A percentile compares a stretch with the other conserved stretches of the same genome.
Conservation (phyloP, 1,140 invertebrate genomes). For the Drosophila leontia region DNA sequence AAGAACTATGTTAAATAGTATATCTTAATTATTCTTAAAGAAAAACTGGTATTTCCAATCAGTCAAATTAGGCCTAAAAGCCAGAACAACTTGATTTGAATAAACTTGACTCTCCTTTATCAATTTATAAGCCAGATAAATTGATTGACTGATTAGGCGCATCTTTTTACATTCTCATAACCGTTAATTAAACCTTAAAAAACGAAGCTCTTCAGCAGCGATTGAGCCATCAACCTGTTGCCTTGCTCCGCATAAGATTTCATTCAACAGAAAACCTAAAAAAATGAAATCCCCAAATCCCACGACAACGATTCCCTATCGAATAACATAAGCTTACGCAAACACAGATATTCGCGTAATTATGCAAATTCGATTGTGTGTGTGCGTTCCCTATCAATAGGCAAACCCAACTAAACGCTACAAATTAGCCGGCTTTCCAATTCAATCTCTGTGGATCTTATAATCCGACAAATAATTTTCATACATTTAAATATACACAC, state of each 20-base stretch:
- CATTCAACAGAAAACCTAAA: conserved; percentile 31
- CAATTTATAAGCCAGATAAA: background rate
- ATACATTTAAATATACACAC: conserved; percentile 49
- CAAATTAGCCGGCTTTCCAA: conserved; percentile 63
- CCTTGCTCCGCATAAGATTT: conserved; percentile 33
- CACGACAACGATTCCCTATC: conserved; percentile 37
- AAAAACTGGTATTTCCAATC: conserved; percentile 1
- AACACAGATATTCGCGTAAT: conserved; percentile 68
- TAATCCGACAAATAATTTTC: conserved; percentile 60
- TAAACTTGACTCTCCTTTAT: background rate
- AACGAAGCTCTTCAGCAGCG: conserved; percentile 7
- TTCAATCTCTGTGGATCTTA: conserved; percentile 28
- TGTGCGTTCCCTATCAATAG: conserved; percentile 22
- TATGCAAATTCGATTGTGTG: conserved; percentile 58
- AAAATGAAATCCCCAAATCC: conserved; percentile 31
- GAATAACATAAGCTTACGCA: conserved; percentile 63
- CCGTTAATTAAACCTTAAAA: conserved; percentile 3
- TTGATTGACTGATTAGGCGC: conserved; percentile 9
- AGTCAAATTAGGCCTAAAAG: conserved; percentile 8
- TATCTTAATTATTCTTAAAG: background rate
- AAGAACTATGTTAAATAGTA: background rate
- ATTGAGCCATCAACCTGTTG: conserved; percentile 56
- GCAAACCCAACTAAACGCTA: conserved; percentile 60
- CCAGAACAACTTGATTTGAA: conserved; percentile 3
- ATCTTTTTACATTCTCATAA: conserved; percentile 17